phyloP scores from a whole-genome alignment of 2,797 vertebrate species.

The Lagodon rhomboides region DNA sequence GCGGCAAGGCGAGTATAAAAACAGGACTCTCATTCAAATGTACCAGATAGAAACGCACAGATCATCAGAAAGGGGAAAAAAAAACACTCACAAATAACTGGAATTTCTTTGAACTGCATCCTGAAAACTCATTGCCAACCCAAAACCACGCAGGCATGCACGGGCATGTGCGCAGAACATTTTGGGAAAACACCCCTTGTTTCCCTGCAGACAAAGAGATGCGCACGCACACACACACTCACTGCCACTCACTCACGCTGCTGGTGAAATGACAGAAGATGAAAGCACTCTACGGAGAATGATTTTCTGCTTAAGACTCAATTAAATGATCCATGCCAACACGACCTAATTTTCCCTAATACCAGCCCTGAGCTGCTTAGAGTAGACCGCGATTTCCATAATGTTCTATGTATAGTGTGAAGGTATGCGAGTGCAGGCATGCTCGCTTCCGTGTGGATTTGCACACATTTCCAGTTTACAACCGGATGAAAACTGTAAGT shows the following conservation, averaged over 20 bases:
- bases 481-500: not conserved
- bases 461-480: conserved; percentile 25
- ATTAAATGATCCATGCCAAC: conserved; percentile 68
- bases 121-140: conserved; percentile 56
- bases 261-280: conserved; percentile 66
- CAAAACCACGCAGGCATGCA: conserved; percentile 56
- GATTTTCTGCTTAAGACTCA: conserved; percentile 73
- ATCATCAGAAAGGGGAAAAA: conserved; percentile 37
- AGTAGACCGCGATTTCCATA: conserved; percentile 63
- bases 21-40: conserved; percentile 6
- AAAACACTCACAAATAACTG: conserved; percentile 29
- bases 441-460: conserved; percentile 6
- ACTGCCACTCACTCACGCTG: not conserved
- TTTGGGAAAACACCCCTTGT: conserved; percentile 63
- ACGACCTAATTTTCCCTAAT: conserved; percentile 74
- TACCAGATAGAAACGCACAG: conserved; percentile 24
- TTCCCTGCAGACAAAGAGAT: conserved; percentile 66
- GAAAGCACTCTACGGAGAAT: conserved; percentile 60
- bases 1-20: conserved; percentile 5
- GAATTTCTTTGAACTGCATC: conserved; percentile 57
- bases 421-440: conserved; percentile 34
- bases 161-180: conserved; percentile 58
- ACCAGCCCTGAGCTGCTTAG: conserved; percentile 64
- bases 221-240: not conserved
- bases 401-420: conserved; percentile 40